Evolutionary conservation across 2,888 invertebrate species (phyloP).

Genomic region (Phorcus lineatus): DNA sequence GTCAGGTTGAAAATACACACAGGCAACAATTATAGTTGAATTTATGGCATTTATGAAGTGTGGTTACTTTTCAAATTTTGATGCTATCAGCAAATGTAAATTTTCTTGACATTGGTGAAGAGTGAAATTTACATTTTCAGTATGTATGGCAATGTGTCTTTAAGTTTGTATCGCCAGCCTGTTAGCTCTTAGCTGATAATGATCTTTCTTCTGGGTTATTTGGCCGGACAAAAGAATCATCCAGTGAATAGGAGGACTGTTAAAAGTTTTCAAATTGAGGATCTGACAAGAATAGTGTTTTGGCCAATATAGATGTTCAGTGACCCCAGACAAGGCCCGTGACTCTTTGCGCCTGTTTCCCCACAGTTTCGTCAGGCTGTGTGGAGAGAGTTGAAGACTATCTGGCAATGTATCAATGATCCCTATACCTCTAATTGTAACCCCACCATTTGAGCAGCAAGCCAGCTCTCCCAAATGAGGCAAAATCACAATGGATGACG

Average conservation of each 20-base stretch:
- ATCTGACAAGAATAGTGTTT: neutral
- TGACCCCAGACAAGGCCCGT: slow-evolving; percentile 6
- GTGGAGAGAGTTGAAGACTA: slow-evolving; percentile 10
- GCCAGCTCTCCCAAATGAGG: slow-evolving; percentile 17
- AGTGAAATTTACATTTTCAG: neutral
- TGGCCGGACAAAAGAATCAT: slow-evolving; percentile 4
- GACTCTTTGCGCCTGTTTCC: neutral
- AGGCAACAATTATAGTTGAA: too few species aligned
- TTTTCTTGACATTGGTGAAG: neutral
- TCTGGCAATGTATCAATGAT: slow-evolving; percentile 16
- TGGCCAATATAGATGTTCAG: neutral
- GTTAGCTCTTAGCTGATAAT: neutral
- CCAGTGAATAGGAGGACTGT: neutral
- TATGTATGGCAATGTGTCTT: neutral
- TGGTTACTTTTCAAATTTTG: neutral
- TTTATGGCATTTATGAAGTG: too few species aligned
- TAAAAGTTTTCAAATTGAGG: slow-evolving; percentile 18
- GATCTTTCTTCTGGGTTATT: neutral
- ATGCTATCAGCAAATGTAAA: neutral
- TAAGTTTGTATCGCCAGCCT: neutral
- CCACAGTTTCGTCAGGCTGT: neutral
- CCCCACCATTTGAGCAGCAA: slow-evolving; percentile 12
- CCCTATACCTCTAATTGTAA: slow-evolving; percentile 14
- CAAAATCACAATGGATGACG: slow-evolving; percentile 18
- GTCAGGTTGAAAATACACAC: too few species aligned